Evolutionary conservation across 2,888 invertebrate genomes (phyloP).

Genomic region (Panzeria rudis): DNA sequence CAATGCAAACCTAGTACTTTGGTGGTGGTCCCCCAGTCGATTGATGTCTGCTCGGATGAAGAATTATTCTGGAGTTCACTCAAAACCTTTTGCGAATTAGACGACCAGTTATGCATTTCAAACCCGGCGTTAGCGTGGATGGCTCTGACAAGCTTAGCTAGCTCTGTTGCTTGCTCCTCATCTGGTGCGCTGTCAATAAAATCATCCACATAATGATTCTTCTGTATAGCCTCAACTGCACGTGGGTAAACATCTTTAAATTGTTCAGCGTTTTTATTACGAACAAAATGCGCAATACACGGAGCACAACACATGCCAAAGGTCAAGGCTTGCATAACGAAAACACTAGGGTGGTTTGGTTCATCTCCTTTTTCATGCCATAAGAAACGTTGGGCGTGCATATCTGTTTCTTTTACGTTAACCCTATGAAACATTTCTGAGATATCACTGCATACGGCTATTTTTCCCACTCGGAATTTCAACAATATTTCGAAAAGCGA

Average conservation of each 20-base stretch:
- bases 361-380: background rate
- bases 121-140: background rate
- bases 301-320: no score
- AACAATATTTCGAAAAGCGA: no score
- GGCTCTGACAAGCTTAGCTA: slow-evolving; percentile 30
- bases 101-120: slow-evolving; percentile 9
- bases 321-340: no score
- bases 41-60: no score
- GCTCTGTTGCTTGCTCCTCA: slow-evolving; percentile 7
- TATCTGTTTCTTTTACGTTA: background rate
- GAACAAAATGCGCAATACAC: no score
- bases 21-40: no score
- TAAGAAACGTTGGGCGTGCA: background rate
- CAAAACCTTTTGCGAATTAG: background rate
- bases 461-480: no score
- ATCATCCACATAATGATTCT: slow-evolving; percentile 74
- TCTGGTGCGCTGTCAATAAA: slow-evolving; percentile 51
- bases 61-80: no score
- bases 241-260: slow-evolving; percentile 61
- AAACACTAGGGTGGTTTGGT: no score
- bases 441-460: background rate
- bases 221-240: slow-evolving; percentile 74
- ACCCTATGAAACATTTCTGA: background rate
- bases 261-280: background rate
- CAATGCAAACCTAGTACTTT: no score